phyloP scores from a whole-genome alignment of 2,888 invertebrate species.

The Lepidocyrtoides sp. region DNA sequence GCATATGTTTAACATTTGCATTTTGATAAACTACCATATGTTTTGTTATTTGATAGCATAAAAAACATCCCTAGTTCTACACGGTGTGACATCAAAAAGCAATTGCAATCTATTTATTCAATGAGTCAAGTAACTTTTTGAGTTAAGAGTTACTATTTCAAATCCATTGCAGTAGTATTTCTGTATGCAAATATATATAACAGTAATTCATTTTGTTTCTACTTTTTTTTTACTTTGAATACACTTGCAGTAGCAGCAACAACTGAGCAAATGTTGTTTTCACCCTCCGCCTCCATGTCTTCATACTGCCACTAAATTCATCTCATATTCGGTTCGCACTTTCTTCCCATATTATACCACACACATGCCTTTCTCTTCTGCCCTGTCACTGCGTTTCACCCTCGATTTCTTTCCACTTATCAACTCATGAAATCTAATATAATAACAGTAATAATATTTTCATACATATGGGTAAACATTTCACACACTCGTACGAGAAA shows the following conservation, averaged over 20 bases:
- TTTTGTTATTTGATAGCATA: slow-evolving; percentile 40
- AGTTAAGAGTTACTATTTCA: not conserved
- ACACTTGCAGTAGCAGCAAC: slow-evolving; percentile 8
- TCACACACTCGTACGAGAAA: slow-evolving; percentile 39
- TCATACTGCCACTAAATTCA: slow-evolving; percentile 3
- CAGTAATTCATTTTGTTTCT: slow-evolving; percentile 67
- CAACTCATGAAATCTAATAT: slow-evolving; percentile 85
- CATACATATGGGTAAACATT: slow-evolving; percentile 79
- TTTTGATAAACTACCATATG: slow-evolving; percentile 67
- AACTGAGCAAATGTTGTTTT: not conserved
- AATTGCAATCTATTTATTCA: slow-evolving; percentile 52
- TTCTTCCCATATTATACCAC: slow-evolving; percentile 14
- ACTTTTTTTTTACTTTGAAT: not conserved
- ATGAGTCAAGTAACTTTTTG: slow-evolving; percentile 1
- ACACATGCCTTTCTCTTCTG: slow-evolving; percentile 55
- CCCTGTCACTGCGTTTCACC: slow-evolving; percentile 81
- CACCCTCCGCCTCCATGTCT: not conserved
- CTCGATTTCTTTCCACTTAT: slow-evolving; percentile 85
- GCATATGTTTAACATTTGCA: slow-evolving; percentile 58
- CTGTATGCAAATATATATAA: slow-evolving; percentile 12
- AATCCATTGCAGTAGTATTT: not conserved
- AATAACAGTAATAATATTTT: slow-evolving; percentile 79
- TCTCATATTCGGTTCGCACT: slow-evolving; percentile 19
- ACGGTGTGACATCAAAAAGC: slow-evolving; percentile 51
- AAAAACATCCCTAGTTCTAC: not conserved